Conservation (phyloP, 2,113 vertebrate species). For the Anhinga rufa region DNA sequence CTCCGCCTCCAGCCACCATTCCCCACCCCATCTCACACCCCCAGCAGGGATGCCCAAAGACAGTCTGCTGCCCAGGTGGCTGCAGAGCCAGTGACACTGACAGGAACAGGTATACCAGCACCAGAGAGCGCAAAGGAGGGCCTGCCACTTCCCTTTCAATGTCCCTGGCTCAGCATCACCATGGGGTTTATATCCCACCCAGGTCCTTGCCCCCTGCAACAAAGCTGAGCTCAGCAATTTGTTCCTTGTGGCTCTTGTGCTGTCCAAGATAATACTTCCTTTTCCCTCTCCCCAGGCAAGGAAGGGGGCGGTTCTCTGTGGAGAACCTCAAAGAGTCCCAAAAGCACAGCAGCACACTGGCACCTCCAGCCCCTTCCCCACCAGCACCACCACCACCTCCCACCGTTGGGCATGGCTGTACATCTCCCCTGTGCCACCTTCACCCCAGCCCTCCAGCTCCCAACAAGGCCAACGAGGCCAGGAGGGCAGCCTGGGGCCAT, state of each 20-base stretch:
- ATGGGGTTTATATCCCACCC: neutral
- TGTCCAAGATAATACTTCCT: neutral
- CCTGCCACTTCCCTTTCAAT: neutral
- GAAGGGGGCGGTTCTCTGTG: neutral
- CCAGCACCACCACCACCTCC: neutral
- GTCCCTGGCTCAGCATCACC: neutral
- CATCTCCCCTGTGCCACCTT: neutral
- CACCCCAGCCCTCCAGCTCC: neutral
- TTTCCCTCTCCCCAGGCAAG: neutral
- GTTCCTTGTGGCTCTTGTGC: neutral
- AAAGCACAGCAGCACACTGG: neutral
- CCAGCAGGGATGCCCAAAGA: neutral
- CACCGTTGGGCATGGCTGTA: too few species aligned
- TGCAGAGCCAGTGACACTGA: neutral
- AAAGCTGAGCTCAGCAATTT: neutral
- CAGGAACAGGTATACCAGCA: neutral
- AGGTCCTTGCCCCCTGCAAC: neutral
- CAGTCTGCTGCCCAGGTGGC: neutral
- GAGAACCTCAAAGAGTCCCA: neutral
- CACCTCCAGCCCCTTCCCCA: neutral
- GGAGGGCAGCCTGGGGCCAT: neutral
- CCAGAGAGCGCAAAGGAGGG: neutral
- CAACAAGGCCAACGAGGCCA: too few species aligned
- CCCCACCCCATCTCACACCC: neutral
- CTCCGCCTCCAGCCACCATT: neutral